A percentile compares a stretch with the other conserved stretches of the same genome.
phyloP scores from a whole-genome alignment of 2,888 invertebrate species.

The Drosophila fungiperda region DNA sequence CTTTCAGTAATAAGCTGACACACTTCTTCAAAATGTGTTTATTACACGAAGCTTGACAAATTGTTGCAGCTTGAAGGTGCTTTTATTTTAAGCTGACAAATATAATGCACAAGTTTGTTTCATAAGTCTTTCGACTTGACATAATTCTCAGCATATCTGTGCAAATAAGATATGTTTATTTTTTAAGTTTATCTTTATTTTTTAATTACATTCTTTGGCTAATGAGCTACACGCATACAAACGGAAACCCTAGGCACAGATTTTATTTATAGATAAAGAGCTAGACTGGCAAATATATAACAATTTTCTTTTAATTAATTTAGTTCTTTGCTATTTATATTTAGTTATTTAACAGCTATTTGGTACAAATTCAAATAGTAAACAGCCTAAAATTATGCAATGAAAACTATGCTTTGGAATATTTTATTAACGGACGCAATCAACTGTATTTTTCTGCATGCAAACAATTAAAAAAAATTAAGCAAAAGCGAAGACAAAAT shows the following conservation, averaged over 20 bases:
- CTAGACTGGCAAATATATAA: background rate
- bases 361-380: background rate
- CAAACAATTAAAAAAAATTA: slow-evolving; percentile 75
- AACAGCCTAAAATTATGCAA: slow-evolving; percentile 73
- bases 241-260: background rate
- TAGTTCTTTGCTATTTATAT: background rate
- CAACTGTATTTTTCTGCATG: slow-evolving; percentile 69
- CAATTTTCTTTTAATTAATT: background rate
- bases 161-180: background rate
- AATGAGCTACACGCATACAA: background rate
- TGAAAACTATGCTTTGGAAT: background rate
- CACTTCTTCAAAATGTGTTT: slow-evolving; percentile 48
- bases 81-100: slow-evolving; percentile 4
- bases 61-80: background rate
- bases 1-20: slow-evolving; percentile 67
- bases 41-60: slow-evolving; percentile 4
- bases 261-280: background rate
- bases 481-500: slow-evolving; percentile 45
- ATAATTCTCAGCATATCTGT: background rate
- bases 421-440: slow-evolving; percentile 11
- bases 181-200: background rate
- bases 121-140: background rate
- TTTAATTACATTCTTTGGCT: background rate
- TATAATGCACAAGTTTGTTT: background rate
- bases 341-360: background rate